Base-by-base conservation (phyloP, 1,140 invertebrate species). In the Papilio dardanus region DNA sequence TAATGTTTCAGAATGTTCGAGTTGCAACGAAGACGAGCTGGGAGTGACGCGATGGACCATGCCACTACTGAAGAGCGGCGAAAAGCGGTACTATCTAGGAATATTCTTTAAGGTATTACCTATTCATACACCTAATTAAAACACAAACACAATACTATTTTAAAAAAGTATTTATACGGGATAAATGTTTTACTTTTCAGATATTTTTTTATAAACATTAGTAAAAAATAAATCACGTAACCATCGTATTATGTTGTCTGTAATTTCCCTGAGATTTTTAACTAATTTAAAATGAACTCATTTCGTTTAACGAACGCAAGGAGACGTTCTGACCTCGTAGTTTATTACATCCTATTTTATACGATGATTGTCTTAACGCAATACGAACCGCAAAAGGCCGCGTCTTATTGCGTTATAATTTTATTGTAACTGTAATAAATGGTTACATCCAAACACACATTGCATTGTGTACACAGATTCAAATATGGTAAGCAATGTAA, bases 51-150 rank as follows among this genome's bases (percentile, higher is more conserved):
- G 96, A 88, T 98, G 97, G 97, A 97, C 96, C 19, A 98, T 98
- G 97, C 97, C 97, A 10, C 92, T 98, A 54, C 93, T 97, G 77
- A 97, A 97, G 88, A 95, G 97, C 30, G 97, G 97, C 21, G 96
- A 97, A 85, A 98, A 98, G 88, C 93, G 96, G 86, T 98, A 98
- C 88, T 98, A 98, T 89, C 94, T 98, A 77, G 97, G 97, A 87
- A 98, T 98, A 88, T 98, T 98, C 92, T 98, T 98, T 93, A 98
- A 97, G 96, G 97, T 98, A 95, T 94, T 35, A n/a, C n/a, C n/a
- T n/a, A n/a, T n/a, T n/a, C n/a, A n/a, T n/a, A n/a, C n/a, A n/a
- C n/a, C n/a, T n/a, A n/a, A n/a, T n/a, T n/a, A n/a, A n/a, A n/a
- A n/a, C n/a, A n/a, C n/a, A n/a, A 67, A 65, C 6, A 37, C 28